Base-by-base conservation (phyloP, 1,140 invertebrate genomes). In the Zaprionus davidi region DNA sequence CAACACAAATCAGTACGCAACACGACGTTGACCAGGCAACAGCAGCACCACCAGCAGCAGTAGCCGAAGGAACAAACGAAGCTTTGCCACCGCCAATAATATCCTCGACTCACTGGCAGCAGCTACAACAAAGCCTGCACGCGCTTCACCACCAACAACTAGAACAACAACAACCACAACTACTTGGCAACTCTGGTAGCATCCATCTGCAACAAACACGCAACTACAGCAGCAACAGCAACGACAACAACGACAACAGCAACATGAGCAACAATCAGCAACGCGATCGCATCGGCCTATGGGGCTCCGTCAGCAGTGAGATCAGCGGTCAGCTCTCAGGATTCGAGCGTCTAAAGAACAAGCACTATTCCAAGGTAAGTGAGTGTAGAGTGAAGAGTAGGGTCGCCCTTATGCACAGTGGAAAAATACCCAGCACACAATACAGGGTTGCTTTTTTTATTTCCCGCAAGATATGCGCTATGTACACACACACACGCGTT, bases 1-100 rank as follows among this genome's bases (percentile, higher is more conserved):
- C 80, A 79, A 90, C 85, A 82, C 67, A 90, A 92, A 91, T 92
- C 88, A 92, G 84, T 86, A 91, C 91, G 64, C 79, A 80, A 83
- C 83, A 78, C 71, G 60, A 74, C 79, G 80, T 81, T 67, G 90
- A 79, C 74, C 60, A 66, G 63, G 67, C 76, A 69, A 76, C 76
- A 79, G 36, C 78, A 66, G 20, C 56, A 28, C 64, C 49, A 70
- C 36, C 36, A 44, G 69, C 59, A 51, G 55, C 69, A 55, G 63
- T 28, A 66, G 38, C 41, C 41, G 41, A 17, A 46, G 41, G n/a
- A 46, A 17, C 41, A 26, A 51, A 34, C 22, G 46, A 55, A 65
- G 51, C 28, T 65, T 62, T 78, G 69, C 81, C 72, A 49, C 41
- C 73, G 73, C 58, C 71, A 63, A 73, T 77, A 49, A 13, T 70